Evolutionary conservation across 2,113 vertebrate genomes (phyloP).

Genomic region (Cyphomyrus plagiostoma): DNA sequence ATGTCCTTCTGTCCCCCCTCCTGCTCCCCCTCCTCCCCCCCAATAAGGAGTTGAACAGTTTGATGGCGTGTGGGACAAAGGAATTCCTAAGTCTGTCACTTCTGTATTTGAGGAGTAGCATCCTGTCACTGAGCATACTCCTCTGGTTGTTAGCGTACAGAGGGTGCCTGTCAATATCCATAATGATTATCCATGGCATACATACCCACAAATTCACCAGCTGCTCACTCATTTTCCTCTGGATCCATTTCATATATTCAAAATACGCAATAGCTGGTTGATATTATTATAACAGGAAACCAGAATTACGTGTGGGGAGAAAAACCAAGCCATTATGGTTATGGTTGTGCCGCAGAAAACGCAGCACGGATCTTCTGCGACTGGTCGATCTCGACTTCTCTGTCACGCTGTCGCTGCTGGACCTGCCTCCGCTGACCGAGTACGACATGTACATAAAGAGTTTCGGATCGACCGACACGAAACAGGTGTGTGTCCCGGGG

Average conservation of each 20-base stretch:
- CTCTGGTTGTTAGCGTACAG: too few species aligned
- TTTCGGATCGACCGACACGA: slow-evolving; percentile 83
- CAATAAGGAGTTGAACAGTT: too few species aligned
- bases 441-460: slow-evolving; percentile 93
- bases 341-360: slow-evolving; percentile 61
- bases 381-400: slow-evolving; percentile 90
- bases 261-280: not conserved
- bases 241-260: not conserved
- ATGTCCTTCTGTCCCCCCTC: too few species aligned
- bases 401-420: slow-evolving; percentile 71
- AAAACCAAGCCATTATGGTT: not conserved
- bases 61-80: too few species aligned
- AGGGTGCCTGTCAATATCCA: too few species aligned
- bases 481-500: slow-evolving; percentile 64
- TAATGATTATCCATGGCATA: too few species aligned
- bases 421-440: slow-evolving; percentile 83
- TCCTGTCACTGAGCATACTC: too few species aligned
- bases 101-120: too few species aligned
- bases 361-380: slow-evolving; percentile 75
- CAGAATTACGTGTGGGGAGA: not conserved
- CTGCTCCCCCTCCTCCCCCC: too few species aligned
- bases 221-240: not conserved
- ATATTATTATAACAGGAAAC: not conserved
- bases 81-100: too few species aligned
- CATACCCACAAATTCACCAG: not conserved